Conservation (phyloP, 2,797 vertebrate genomes). For the Malacoraja senta region DNA sequence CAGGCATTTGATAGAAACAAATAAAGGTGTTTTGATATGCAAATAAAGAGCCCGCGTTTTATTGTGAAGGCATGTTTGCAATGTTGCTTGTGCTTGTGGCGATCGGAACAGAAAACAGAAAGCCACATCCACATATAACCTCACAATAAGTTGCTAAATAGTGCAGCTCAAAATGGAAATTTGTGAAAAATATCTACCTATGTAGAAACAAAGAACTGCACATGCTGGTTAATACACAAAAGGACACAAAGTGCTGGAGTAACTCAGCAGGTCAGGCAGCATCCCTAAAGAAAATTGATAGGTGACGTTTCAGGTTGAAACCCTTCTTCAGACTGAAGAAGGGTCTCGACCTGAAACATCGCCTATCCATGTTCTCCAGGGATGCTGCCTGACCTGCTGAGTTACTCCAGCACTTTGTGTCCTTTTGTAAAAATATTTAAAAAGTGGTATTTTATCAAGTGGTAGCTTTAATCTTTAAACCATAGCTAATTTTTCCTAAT, state of each 20-base stretch:
- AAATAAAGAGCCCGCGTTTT: neutral
- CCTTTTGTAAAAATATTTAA: too few species aligned
- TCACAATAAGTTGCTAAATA: neutral
- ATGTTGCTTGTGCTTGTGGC: neutral
- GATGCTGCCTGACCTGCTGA: too few species aligned
- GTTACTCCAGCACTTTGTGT: too few species aligned
- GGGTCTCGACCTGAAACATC: too few species aligned
- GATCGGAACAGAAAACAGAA: neutral
- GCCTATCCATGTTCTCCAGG: too few species aligned
- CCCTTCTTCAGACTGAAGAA: too few species aligned
- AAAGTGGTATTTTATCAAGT: neutral
- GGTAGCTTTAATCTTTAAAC: neutral
- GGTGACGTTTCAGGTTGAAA: too few species aligned
- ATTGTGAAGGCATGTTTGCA: neutral
- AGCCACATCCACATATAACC: neutral
- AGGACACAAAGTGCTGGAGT: too few species aligned
- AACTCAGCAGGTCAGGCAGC: too few species aligned
- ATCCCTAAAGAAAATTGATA: too few species aligned
- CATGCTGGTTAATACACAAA: neutral
- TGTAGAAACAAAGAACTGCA: neutral
- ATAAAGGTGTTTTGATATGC: neutral
- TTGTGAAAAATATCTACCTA: neutral
- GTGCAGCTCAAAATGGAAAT: neutral
- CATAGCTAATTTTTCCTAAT: neutral
- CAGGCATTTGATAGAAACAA: neutral